Base-by-base conservation (phyloP, 2,888 invertebrate genomes). In the Cybosia mesomella region DNA sequence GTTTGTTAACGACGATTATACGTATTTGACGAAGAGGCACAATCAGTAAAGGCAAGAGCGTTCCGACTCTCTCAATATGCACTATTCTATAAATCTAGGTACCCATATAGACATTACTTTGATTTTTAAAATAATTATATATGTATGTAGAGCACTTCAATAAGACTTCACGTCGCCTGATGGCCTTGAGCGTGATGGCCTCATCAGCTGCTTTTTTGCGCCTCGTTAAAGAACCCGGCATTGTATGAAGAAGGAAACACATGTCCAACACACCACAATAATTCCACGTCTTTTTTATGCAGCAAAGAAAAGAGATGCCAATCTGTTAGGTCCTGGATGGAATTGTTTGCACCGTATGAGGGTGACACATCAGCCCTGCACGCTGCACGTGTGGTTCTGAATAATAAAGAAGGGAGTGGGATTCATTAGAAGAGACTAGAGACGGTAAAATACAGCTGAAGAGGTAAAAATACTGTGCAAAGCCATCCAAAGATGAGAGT, bases 1-100 rank as follows among this genome's bases (percentile, higher is more conserved):
- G 80, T 81, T 79, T 76, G 70, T 75, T 72, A 69, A 72, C 64
- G n/a, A 49, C 49, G 49, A 49, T n/a, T 69, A 70, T 49, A 58
- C 68, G 71, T 55, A 15, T 55, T 10, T 55, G 7, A 15, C 0
- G 24, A 28, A 55, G 15, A 7, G 55, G 13, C 13, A 24, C 54
- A 22, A 21, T 55, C 21, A 55, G 24, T 13, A 55, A 13, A 11
- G 24, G 55, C 24, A 18, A 15, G 24, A 11, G 34, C 32, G 1
- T 8, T 24, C 43, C 43, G 15, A 43, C 43, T 15, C 39, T 5
- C 43, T 43, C n/a, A 43, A 7, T 43, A 43, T 43, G 1, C 18
- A 43, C 18, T 43, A 0, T 43, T 1, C 39, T 15, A 39, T 15
- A n/a, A 39, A 39, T 39, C 39, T 15, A 34, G 34, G 34, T 34